These are phyloP conservation scores for Caenorhabditis afra DNA, from an alignment of 2,888 invertebrate species.

Conservation along the genomic window DNA sequence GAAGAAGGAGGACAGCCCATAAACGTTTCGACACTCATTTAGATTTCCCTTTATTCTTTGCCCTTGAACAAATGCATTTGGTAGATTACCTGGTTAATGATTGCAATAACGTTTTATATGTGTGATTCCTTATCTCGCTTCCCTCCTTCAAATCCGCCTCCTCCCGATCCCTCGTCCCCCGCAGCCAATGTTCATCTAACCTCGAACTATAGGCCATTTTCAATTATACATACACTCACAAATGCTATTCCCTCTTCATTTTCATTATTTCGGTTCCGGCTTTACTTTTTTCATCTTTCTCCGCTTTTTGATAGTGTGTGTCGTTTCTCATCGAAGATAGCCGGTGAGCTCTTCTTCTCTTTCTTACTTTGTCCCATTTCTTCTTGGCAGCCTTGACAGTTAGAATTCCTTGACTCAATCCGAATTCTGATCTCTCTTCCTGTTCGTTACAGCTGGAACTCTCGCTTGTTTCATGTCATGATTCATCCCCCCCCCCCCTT, in stretches of 20 bases:
- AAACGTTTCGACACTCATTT: neutral
- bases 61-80: conserved; percentile 22
- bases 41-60: neutral
- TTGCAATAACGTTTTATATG: conserved; percentile 56
- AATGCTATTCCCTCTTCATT: conserved; percentile 1
- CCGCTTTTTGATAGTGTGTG: conserved; percentile 21
- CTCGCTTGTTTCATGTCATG: conserved; percentile 2
- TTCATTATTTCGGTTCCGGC: conserved; percentile 41
- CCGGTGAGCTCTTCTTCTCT: conserved; percentile 53
- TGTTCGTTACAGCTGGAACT: neutral
- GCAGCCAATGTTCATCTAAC: conserved; percentile 36
- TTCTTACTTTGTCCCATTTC: neutral
- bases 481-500: neutral
- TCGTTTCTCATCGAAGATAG: conserved; percentile 49
- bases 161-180: neutral
- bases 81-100: conserved; percentile 38
- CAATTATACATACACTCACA: neutral
- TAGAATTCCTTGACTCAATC: conserved; percentile 55
- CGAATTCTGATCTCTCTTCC: conserved; percentile 49
- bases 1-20: conserved; percentile 46
- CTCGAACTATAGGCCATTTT: conserved; percentile 36
- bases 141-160: too few relatives aligned
- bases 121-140: conserved; percentile 36
- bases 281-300: conserved; percentile 25
- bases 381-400: conserved; percentile 41